A percentile compares a stretch with the other conserved stretches of the same genome.
These are phyloP conservation scores for Onychomys leucogaster DNA, from an alignment of 2,797 vertebrate species.

Conservation along the genomic window DNA sequence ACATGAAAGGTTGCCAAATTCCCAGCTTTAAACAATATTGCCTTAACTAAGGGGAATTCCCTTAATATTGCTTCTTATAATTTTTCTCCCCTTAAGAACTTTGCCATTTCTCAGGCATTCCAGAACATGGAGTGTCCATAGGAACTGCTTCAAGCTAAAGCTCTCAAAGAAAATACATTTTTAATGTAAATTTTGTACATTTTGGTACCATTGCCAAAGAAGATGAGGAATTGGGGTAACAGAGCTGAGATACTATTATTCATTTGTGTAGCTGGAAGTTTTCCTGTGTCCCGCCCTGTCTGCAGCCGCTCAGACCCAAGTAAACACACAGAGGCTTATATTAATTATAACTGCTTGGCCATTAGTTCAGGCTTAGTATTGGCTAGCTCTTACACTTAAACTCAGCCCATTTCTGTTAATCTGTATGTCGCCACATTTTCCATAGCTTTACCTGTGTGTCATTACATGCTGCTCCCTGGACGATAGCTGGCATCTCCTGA, in stretches of 20 bases:
- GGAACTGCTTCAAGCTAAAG: background rate
- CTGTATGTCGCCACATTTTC: no score
- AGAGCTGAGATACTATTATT: background rate
- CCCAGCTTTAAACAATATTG: conserved; percentile 71
- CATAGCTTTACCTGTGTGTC: no score
- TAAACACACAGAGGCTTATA: no score
- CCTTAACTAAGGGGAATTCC: conserved; percentile 72
- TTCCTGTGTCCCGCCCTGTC: no score
- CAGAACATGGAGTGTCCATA: conserved; percentile 29
- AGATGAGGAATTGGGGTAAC: background rate
- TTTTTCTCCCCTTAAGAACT: conserved; percentile 41
- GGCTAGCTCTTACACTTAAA: no score
- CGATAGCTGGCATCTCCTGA: no score
- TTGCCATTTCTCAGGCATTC: conserved; percentile 50
- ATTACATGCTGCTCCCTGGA: no score
- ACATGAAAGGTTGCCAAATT: conserved; percentile 70
- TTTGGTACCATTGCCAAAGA: background rate
- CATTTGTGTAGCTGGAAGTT: background rate
- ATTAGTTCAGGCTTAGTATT: no score
- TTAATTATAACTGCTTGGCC: no score
- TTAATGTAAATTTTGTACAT: background rate
- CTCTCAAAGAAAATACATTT: background rate
- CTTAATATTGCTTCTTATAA: conserved; percentile 58
- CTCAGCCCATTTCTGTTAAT: no score
- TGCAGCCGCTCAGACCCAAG: no score